Conservation (phyloP, 2,888 invertebrate genomes). For the Rosalia funebris region DNA sequence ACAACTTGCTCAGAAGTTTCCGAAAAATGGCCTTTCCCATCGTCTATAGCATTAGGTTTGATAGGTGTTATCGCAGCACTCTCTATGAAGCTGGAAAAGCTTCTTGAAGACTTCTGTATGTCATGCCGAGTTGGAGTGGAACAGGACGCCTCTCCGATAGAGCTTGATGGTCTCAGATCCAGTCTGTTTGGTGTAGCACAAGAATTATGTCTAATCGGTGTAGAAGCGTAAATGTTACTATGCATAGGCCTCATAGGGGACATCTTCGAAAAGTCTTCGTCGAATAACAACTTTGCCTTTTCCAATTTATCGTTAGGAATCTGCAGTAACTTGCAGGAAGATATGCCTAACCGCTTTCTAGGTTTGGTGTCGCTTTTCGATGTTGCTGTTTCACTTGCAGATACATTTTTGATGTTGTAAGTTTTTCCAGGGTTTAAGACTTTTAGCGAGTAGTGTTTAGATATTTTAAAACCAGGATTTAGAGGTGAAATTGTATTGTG, state of each 20-base stretch:
- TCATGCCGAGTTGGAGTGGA: conserved; percentile 6
- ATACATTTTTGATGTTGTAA: too few species aligned
- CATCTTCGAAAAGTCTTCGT: conserved; percentile 35
- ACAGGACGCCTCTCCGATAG: not conserved
- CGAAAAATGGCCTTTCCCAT: too few species aligned
- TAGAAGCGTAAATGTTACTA: conserved; percentile 29
- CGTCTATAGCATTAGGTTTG: not conserved
- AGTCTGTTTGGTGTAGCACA: not conserved
- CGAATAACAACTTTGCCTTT: conserved; percentile 51
- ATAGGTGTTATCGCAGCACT: conserved; percentile 8
- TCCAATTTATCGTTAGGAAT: conserved; percentile 53
- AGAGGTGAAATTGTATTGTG: too few species aligned
- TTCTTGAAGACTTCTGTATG: not conserved
- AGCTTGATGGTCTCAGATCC: not conserved
- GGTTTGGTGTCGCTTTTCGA: not conserved
- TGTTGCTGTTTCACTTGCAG: too few species aligned
- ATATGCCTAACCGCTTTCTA: conserved; percentile 50
- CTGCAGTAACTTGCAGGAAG: conserved; percentile 52
- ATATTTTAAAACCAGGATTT: too few species aligned
- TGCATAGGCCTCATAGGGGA: conserved; percentile 35
- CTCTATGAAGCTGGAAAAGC: conserved; percentile 12
- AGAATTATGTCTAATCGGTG: conserved; percentile 27
- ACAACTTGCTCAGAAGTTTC: too few species aligned
- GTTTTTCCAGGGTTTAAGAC: too few species aligned
- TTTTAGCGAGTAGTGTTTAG: too few species aligned